phyloP scores from a whole-genome alignment of 1,140 invertebrate species.

The Euwallacea fornicatus region DNA sequence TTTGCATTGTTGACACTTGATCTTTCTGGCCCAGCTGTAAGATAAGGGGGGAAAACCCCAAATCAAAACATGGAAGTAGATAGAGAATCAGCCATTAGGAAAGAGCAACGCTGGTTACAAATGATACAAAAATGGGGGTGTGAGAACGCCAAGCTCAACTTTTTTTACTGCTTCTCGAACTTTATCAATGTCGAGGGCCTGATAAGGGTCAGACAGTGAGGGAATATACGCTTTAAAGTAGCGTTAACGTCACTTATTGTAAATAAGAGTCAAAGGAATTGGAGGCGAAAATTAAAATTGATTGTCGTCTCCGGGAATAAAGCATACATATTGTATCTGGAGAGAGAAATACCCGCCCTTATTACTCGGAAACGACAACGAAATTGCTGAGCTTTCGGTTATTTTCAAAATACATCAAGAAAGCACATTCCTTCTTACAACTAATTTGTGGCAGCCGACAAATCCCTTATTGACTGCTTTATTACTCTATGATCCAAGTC shows the following conservation, averaged over 20 bases:
- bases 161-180: constrained; percentile 7
- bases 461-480: too few species aligned
- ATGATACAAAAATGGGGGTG: constrained; percentile 10
- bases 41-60: neutral
- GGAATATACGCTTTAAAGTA: constrained; percentile 6
- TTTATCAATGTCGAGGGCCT: constrained; percentile 10
- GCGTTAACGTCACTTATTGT: constrained; percentile 5
- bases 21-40: neutral
- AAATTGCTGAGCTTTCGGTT: too few species aligned
- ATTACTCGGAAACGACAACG: too few species aligned
- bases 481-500: too few species aligned
- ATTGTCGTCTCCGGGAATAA: too few species aligned
- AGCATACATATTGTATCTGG: too few species aligned
- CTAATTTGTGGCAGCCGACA: too few species aligned
- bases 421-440: too few species aligned
- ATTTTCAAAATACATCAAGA: too few species aligned
- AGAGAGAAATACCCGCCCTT: too few species aligned
- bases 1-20: neutral
- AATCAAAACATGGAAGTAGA: neutral
- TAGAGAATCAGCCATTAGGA: neutral
- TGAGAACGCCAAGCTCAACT: neutral
- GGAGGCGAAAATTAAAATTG: too few species aligned
- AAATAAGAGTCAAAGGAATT: neutral
- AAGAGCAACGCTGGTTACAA: constrained; percentile 3
- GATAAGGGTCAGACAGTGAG: constrained; percentile 13